phyloP scores from a whole-genome alignment of 2,888 invertebrate genomes.

The Spilosoma lubricipeda region DNA sequence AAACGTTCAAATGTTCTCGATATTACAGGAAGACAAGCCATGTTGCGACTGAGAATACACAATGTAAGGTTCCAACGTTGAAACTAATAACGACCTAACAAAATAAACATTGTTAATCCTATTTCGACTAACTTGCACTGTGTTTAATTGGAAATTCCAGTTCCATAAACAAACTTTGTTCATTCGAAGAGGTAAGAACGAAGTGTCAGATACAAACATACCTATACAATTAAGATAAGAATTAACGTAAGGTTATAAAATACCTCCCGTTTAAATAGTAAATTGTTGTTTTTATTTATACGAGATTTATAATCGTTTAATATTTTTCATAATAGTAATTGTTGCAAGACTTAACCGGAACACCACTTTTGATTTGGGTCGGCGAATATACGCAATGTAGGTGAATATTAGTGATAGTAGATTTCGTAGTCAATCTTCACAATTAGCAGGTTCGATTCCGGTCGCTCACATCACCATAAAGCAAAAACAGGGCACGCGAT shows the following conservation, averaged over 20 bases:
- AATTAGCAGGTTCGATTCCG: too few relatives aligned
- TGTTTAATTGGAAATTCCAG: conserved; percentile 57
- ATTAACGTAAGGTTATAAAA: conserved; percentile 20
- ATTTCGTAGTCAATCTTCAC: too few relatives aligned
- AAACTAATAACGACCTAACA: conserved; percentile 49
- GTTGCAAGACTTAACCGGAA: too few relatives aligned
- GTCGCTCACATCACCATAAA: too few relatives aligned
- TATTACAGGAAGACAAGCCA: conserved; percentile 9
- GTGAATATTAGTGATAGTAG: too few relatives aligned
- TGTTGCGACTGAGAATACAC: conserved; percentile 23
- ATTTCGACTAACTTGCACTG: conserved; percentile 47
- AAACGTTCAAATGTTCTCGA: conserved; percentile 15
- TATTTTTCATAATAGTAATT: too few relatives aligned
- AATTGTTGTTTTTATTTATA: too few relatives aligned
- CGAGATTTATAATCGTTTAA: too few relatives aligned
- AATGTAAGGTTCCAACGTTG: conserved; percentile 40
- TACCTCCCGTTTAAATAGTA: conserved; percentile 13
- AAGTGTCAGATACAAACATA: conserved; percentile 30
- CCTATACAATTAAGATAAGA: conserved; percentile 22
- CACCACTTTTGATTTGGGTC: too few relatives aligned
- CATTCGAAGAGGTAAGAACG: conserved; percentile 50
- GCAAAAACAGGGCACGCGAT: too few relatives aligned
- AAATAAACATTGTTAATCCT: conserved; percentile 51
- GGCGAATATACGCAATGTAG: too few relatives aligned
- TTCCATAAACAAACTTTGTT: conserved; percentile 56